A percentile compares a stretch with the other conserved stretches of the same genome.
Evolutionary conservation across 2,888 invertebrate genomes (phyloP).

Genomic region (Loripinus fragilis): DNA sequence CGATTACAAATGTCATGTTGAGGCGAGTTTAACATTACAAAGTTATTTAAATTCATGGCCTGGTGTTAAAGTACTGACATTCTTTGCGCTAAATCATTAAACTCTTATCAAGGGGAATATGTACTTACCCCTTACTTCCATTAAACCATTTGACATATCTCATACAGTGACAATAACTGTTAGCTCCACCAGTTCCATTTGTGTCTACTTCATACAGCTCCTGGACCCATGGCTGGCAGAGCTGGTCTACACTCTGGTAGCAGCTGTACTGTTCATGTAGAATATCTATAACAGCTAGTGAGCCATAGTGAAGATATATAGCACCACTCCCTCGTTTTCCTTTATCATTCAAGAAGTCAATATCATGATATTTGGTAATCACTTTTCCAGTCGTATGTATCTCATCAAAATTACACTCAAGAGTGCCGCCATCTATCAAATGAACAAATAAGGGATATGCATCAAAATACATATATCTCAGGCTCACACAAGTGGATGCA

Average conservation of each 20-base stretch:
- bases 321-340: neutral
- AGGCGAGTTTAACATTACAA: no score
- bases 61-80: no score
- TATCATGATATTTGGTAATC: neutral
- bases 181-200: no score
- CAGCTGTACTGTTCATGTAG: neutral
- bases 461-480: no score
- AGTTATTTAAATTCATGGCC: no score
- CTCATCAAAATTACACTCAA: neutral
- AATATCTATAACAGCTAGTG: neutral
- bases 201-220: neutral
- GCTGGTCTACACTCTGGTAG: slow-evolving; percentile 1
- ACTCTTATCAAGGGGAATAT: no score
- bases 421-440: neutral
- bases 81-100: no score
- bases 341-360: neutral
- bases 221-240: slow-evolving; percentile 7
- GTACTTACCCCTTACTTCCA: neutral
- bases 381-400: neutral
- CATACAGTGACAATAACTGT: neutral
- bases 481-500: no score
- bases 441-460: no score
- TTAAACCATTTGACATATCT: neutral
- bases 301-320: neutral
- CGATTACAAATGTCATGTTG: no score